Evolutionary conservation across 2,888 invertebrate genomes (phyloP), one percentile per base, ranked within the genome.

Genomic region (Microctonus aethiopoides): DNA sequence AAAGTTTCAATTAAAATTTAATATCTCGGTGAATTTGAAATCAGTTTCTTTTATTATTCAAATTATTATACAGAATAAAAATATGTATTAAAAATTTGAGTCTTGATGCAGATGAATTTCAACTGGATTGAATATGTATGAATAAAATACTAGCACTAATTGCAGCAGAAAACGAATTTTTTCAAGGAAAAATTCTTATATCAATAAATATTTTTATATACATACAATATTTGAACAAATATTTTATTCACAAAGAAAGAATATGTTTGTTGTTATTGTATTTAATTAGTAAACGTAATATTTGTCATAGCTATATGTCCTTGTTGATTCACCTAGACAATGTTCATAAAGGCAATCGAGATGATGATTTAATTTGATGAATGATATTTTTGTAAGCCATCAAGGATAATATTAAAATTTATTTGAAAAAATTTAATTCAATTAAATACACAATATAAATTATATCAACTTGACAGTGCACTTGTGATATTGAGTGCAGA

Each of bases 331-430:
- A 1, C 69, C 75, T 3, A 73, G 54, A 39, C 63, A 71, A 9
- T 60, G 71, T 2, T 79, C 75, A 60, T 80, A 79, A 4, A 88
- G 87, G 39, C 89, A 80, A 61, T 88, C 87, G 75, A n/a, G n/a
- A n/a, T n/a, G n/a, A n/a, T n/a, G n/a, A n/a, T n/a, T n/a, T n/a
- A n/a, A n/a, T n/a, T n/a, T n/a, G n/a, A n/a, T n/a, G n/a, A n/a
- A n/a, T n/a, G n/a, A n/a, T n/a, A n/a, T n/a, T n/a, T n/a, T n/a
- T n/a, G n/a, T n/a, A n/a, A n/a, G n/a, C n/a, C n/a, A n/a, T n/a
- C n/a, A n/a, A n/a, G n/a, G n/a, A n/a, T n/a, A n/a, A n/a, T n/a
- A n/a, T n/a, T n/a, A n/a, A n/a, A n/a, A n/a, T n/a, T n/a, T n/a
- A n/a, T n/a, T n/a, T n/a, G n/a, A n/a, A n/a, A n/a, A n/a, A n/a